A percentile compares a stretch with the other conserved stretches of the same genome.
Conservation (phyloP, 2,797 vertebrate species). For the Rhinophrynus dorsalis region DNA sequence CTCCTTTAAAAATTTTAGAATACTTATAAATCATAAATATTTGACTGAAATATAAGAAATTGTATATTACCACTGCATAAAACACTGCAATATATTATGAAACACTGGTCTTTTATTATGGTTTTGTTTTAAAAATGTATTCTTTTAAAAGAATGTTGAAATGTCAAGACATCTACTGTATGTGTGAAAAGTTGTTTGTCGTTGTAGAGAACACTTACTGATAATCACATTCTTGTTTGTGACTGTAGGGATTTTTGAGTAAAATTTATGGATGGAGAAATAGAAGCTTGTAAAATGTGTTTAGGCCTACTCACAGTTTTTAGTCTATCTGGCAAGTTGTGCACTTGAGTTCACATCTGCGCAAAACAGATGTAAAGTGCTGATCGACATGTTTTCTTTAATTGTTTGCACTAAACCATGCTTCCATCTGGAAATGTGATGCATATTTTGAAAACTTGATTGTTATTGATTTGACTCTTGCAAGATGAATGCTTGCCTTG, state of each 20-base stretch:
- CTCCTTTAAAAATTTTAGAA: too few relatives aligned
- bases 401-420: slow-evolving; percentile 64
- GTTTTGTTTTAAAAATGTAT: slow-evolving; percentile 53
- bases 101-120: slow-evolving; percentile 27
- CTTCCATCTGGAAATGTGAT: slow-evolving; percentile 59
- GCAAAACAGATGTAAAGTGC: slow-evolving; percentile 46
- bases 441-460: slow-evolving; percentile 52
- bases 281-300: slow-evolving; percentile 36
- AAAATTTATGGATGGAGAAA: slow-evolving; percentile 33
- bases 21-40: too few relatives aligned
- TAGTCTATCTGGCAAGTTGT: slow-evolving; percentile 15
- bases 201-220: slow-evolving; percentile 40
- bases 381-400: slow-evolving; percentile 47
- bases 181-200: slow-evolving; percentile 52
- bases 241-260: slow-evolving; percentile 46
- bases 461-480: slow-evolving; percentile 51
- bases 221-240: slow-evolving; percentile 18
- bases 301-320: background rate
- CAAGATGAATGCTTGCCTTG: slow-evolving; percentile 55
- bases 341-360: slow-evolving; percentile 6
- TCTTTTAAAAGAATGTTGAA: slow-evolving; percentile 51
- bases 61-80: too few relatives aligned
- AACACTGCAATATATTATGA: too few relatives aligned
- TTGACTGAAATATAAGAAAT: too few relatives aligned
- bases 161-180: slow-evolving; percentile 4